A percentile compares a stretch with the other conserved stretches of the same genome.
Conservation (phyloP, 2,888 invertebrate genomes). For the Oscheius sp. region DNA sequence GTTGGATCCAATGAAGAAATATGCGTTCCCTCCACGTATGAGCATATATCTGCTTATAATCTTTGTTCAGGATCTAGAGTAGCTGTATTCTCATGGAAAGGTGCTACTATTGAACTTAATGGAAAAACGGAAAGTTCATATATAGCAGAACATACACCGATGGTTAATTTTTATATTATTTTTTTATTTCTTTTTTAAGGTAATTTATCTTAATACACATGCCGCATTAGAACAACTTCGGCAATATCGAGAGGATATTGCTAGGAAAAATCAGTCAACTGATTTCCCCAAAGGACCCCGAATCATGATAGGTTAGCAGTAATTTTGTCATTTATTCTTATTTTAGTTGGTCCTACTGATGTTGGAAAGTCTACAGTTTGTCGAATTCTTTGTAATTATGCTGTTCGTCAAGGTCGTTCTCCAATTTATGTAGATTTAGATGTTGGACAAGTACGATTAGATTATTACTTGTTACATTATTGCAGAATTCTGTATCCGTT, state of each 20-base stretch:
- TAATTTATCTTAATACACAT: constrained; percentile 91
- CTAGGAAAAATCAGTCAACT: neutral
- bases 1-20: constrained; percentile 86
- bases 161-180: constrained; percentile 37
- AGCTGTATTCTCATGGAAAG: constrained; percentile 95
- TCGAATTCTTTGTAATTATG: constrained; percentile 89
- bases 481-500: constrained; percentile 62
- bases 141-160: constrained; percentile 93
- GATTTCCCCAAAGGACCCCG: constrained; percentile 39
- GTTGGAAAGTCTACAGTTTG: constrained; percentile 95
- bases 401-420: constrained; percentile 81
- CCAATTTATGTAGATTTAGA: constrained; percentile 94
- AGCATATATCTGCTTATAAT: neutral
- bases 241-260: constrained; percentile 76
- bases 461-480: constrained; percentile 15
- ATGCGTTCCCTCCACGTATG: constrained; percentile 62
- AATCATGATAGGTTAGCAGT: constrained; percentile 38
- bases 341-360: constrained; percentile 81
- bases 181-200: constrained; percentile 34
- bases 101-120: constrained; percentile 84
- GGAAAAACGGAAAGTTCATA: constrained; percentile 95
- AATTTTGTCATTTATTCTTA: no score
- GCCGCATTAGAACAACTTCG: constrained; percentile 90
- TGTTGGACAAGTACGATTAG: constrained; percentile 80
- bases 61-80: constrained; percentile 86